A percentile compares a stretch with the other conserved stretches of the same genome.
phyloP scores from a whole-genome alignment of 2,113 vertebrate species.

The Aldabrachelys gigantea region DNA sequence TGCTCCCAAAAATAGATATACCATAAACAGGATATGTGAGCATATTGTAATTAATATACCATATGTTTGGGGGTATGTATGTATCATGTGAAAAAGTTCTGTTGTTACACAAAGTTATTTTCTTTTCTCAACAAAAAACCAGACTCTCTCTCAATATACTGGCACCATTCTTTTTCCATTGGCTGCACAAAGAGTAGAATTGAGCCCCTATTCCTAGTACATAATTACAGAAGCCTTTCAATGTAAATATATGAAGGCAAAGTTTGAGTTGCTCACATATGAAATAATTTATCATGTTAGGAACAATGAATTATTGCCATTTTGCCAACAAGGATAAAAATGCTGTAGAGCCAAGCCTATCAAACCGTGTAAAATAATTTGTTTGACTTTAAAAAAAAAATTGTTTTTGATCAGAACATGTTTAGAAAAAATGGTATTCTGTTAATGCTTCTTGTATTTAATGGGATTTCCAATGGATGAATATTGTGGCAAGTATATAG shows the following conservation, averaged over 20 bases:
- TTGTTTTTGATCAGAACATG: not conserved
- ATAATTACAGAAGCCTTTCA: not conserved
- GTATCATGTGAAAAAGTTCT: not conserved
- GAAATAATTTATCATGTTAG: not conserved
- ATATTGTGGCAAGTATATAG: not conserved
- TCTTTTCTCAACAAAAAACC: accelerated
- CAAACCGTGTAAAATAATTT: not conserved
- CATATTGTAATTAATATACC: not conserved
- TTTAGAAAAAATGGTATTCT: not conserved
- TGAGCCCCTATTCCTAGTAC: not conserved
- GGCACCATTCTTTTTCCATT: not conserved
- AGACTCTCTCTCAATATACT: accelerated
- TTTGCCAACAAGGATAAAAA: not conserved
- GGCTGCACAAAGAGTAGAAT: not conserved
- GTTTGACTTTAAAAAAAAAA: accelerated
- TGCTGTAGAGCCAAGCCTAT: accelerated
- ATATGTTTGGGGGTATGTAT: not conserved
- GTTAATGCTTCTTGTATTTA: not conserved
- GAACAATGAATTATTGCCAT: not conserved
- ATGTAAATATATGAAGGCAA: not conserved
- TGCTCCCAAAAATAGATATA: not conserved
- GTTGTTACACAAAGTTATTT: not conserved
- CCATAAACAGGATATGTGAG: not conserved
- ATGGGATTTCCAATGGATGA: not conserved
- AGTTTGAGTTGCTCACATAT: accelerated